Percentiles rank a stretch among this genome's conserved stretches.
phyloP scores from a whole-genome alignment of 2,113 vertebrate genomes.

The Aptenodytes forsteri region DNA sequence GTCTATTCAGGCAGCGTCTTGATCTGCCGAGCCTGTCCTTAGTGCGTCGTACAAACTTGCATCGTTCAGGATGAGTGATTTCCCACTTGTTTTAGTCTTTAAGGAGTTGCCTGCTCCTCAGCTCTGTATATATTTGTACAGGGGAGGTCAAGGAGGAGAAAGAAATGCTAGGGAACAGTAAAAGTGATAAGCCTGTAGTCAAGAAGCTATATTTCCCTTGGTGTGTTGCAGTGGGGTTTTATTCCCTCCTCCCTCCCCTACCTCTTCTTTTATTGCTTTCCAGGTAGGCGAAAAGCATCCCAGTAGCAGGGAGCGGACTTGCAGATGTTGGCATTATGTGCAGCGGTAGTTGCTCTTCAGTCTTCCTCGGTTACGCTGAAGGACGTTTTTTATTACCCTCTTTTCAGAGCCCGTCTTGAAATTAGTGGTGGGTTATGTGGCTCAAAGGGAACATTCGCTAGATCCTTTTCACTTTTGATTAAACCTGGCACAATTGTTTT shows the following conservation, averaged over 20 bases:
- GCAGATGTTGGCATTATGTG: constrained; percentile 12
- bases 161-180: background rate
- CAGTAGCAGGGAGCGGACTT: background rate
- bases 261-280: background rate
- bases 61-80: background rate
- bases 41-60: background rate
- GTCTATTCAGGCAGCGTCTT: background rate
- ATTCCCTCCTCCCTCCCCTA: background rate
- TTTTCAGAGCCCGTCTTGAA: constrained; percentile 59
- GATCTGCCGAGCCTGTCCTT: background rate
- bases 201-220: background rate
- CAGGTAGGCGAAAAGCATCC: constrained; percentile 29
- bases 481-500: constrained; percentile 74
- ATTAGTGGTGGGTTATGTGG: constrained; percentile 69
- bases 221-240: background rate
- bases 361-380: constrained; percentile 59
- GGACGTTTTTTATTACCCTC: constrained; percentile 69
- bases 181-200: background rate
- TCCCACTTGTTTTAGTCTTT: background rate
- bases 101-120: background rate
- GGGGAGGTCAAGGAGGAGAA: constrained; percentile 11
- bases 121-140: background rate
- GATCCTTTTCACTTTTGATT: constrained; percentile 73
- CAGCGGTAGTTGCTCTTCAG: background rate
- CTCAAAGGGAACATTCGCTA: constrained; percentile 69